Evolutionary conservation across 2,113 vertebrate genomes (phyloP), one percentile per base, ranked within the genome.

Genomic region (Silurus glanis): DNA sequence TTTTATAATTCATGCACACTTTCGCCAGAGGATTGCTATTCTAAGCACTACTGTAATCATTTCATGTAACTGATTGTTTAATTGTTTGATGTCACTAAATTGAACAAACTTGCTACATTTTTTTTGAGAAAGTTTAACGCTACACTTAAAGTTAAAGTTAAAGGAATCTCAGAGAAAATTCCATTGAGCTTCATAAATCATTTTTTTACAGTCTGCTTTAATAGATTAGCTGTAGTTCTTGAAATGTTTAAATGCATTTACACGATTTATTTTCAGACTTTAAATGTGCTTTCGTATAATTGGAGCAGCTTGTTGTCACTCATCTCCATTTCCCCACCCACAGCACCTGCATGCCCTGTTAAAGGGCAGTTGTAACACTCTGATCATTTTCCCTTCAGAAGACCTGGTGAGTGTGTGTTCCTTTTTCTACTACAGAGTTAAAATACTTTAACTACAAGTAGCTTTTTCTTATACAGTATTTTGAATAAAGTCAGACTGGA

Each of bases 291-390:
- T 28, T 19, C n/a, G 0, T 83, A 45, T 86, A 58, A 86, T 88
- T 88, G 84, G 87, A 80, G n/a, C 3, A 55, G 17, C 1, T 9
- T 3, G 17, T n/a, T 86, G 84, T 84, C 84, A 86, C 37, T 90
- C 87, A 84, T 69, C 2, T 5, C 5, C 5, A n/a, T 66, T 66
- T 37, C 9, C 23, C 86, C 61, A 47, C 84, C 86, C 71, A 82
- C 53, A 75, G 59, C 84, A 76, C 82, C 76, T 81, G 67, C 45
- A n/a, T 28, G 58, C 21, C 21, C 56, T 5, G 19, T 79, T 88
- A 82, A 76, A 89, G 45, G 47, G 81, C 80, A 4, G n/a, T 17
- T 21, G n/a, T 14, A 12, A 23, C 21, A 45, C 47, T 56, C 62
- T 64, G 64, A 61, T 12, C 53, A 19, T 45, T 79, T 69, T 64